phyloP scores from a whole-genome alignment of 2,113 vertebrate genomes.

The Himantopus leucocephalus region DNA sequence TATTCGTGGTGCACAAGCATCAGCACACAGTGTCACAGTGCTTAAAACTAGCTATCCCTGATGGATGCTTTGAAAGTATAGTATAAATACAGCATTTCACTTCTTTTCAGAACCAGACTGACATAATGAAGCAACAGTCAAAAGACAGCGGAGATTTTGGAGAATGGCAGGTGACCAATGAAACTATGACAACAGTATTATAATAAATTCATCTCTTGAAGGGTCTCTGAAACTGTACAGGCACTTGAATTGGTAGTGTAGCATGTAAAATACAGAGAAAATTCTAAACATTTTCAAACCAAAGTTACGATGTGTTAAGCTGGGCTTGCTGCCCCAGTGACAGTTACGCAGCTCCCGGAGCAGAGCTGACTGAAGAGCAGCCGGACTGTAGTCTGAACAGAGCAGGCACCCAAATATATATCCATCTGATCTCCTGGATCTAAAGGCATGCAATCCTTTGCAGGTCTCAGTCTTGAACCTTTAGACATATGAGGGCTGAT shows the following conservation, averaged over 20 bases:
- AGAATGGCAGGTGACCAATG: not conserved
- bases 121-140: not conserved
- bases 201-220: not conserved
- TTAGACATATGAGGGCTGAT: not conserved
- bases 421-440: not conserved
- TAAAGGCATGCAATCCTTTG: not conserved
- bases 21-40: not conserved
- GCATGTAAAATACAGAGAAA: not conserved
- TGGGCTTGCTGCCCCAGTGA: not conserved
- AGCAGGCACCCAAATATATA: not conserved
- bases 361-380: not conserved
- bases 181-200: not conserved
- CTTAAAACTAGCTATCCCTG: not conserved
- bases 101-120: not conserved
- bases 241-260: not conserved
- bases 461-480: not conserved
- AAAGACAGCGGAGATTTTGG: not conserved
- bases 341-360: not conserved
- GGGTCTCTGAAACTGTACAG: not conserved
- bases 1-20: not conserved
- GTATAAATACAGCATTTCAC: not conserved
- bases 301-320: not conserved
- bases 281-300: not conserved
- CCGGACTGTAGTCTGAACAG: not conserved
- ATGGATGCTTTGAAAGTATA: not conserved